Evolutionary conservation across 2,797 vertebrate species (phyloP).

Genomic region (Acanthopagrus latus): DNA sequence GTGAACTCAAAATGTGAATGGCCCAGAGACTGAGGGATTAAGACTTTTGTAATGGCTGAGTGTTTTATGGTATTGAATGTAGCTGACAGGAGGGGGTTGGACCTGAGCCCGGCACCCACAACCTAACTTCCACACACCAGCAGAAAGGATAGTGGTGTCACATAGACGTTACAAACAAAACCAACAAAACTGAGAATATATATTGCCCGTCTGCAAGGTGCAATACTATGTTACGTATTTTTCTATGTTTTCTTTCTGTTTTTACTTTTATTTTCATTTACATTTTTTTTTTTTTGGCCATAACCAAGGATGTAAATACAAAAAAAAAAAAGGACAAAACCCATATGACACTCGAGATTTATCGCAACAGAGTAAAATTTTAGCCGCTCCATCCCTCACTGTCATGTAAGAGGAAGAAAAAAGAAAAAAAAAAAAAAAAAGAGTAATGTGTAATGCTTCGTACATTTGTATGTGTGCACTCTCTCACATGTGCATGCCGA

Average conservation of each 20-base stretch:
- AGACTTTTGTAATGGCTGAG: constrained; percentile 78
- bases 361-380: constrained; percentile 60
- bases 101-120: constrained; percentile 81
- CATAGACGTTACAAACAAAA: constrained; percentile 77
- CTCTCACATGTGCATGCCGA: constrained; percentile 78
- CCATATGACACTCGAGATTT: constrained; percentile 79
- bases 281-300: constrained; percentile 80
- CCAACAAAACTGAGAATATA: constrained; percentile 81
- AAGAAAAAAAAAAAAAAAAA: constrained; percentile 50
- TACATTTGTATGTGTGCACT: constrained; percentile 76
- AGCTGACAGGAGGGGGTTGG: constrained; percentile 86
- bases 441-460: constrained; percentile 74
- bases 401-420: constrained; percentile 66
- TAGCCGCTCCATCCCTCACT: constrained; percentile 67
- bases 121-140: constrained; percentile 90
- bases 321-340: constrained; percentile 43
- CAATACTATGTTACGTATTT: constrained; percentile 84
- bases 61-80: constrained; percentile 89
- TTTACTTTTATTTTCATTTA: constrained; percentile 78
- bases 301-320: constrained; percentile 87
- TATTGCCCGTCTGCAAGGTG: constrained; percentile 87
- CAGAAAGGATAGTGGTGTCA: constrained; percentile 85
- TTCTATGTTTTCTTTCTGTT: constrained; percentile 82
- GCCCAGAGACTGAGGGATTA: constrained; percentile 73
- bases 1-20: constrained; percentile 72